phyloP scores from a whole-genome alignment of 1,140 invertebrate genomes.

The Callitettix versicolor region DNA sequence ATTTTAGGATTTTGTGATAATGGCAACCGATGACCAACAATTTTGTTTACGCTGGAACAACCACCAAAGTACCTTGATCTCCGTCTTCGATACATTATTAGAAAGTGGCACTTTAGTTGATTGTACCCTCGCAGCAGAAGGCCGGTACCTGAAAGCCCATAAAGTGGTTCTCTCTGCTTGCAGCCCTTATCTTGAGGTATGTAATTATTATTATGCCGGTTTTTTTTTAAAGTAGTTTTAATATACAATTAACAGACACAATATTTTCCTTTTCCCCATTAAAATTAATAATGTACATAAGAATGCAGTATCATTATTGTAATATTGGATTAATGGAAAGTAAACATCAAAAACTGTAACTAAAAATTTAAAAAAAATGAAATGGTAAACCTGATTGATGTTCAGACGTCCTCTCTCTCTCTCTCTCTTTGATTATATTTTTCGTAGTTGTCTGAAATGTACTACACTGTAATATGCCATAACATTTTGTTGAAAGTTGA shows the following conservation, averaged over 20 bases:
- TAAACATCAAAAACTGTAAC: too few relatives aligned
- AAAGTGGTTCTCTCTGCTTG: conserved; percentile 44
- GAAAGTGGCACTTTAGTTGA: conserved; percentile 41
- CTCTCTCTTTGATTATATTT: too few relatives aligned
- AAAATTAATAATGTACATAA: neutral
- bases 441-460: too few relatives aligned
- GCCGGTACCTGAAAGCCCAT: conserved; percentile 41
- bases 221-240: too few relatives aligned
- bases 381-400: too few relatives aligned
- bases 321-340: too few relatives aligned
- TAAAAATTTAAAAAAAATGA: too few relatives aligned
- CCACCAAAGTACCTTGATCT: conserved; percentile 41
- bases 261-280: neutral
- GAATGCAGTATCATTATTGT: too few relatives aligned
- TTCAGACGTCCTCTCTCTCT: too few relatives aligned
- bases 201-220: conserved; percentile 6
- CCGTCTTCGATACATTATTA: conserved; percentile 40
- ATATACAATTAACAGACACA: too few relatives aligned
- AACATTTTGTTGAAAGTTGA: too few relatives aligned
- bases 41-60: conserved; percentile 48
- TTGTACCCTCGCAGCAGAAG: conserved; percentile 45
- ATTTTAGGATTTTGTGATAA: conserved; percentile 13
- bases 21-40: conserved; percentile 36
- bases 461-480: too few relatives aligned
- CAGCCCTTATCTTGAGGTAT: conserved; percentile 43